Evolutionary conservation across 2,888 invertebrate species (phyloP).

Genomic region (Heliconius charithonia): DNA sequence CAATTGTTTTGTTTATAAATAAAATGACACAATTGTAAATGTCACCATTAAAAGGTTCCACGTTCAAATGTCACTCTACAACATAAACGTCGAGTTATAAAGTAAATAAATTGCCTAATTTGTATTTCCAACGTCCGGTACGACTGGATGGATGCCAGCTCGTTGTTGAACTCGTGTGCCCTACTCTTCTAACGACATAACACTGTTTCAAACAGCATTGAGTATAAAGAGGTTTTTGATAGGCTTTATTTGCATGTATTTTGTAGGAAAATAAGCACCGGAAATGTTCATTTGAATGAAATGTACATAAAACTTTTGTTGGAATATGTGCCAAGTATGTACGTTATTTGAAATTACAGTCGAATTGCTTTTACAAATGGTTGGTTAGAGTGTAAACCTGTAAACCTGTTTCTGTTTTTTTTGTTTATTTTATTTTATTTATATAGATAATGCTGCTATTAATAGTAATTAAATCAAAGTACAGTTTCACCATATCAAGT

Average conservation of each 20-base stretch:
- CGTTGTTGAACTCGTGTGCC: neutral
- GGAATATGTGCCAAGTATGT: neutral
- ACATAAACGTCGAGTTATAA: neutral
- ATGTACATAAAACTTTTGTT: neutral
- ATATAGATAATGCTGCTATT: no score
- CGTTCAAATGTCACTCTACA: neutral
- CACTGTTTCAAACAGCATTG: conserved; percentile 4
- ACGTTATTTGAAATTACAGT: neutral
- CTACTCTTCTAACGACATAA: neutral
- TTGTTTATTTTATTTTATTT: no score
- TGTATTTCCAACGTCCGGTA: conserved; percentile 27
- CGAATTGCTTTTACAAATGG: neutral
- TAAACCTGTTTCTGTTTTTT: no score
- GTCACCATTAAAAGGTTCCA: neutral
- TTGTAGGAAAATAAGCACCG: neutral
- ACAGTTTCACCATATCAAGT: no score
- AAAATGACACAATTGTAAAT: neutral
- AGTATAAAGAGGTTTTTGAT: neutral
- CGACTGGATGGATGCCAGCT: conserved; percentile 34
- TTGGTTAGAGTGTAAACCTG: no score
- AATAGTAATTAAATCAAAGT: no score
- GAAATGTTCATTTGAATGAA: conserved; percentile 1
- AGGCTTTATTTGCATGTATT: neutral
- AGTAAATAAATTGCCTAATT: conserved; percentile 36
- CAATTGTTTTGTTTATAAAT: neutral